Percentiles rank a stretch among this genome's conserved stretches.
Evolutionary conservation across 2,113 vertebrate genomes (phyloP).

Genomic region (Menura novaehollandiae): DNA sequence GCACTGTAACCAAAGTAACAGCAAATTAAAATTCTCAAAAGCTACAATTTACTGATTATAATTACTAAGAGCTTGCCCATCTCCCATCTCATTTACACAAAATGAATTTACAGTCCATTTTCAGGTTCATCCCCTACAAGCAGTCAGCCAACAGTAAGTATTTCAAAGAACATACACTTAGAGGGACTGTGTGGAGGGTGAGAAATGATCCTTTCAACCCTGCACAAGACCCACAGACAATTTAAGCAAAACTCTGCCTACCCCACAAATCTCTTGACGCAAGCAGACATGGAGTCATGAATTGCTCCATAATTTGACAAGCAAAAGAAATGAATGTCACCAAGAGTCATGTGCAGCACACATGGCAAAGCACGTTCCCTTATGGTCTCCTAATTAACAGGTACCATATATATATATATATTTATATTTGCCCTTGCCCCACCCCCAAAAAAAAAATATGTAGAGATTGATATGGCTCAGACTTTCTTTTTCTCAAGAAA

Average conservation of each 20-base stretch:
- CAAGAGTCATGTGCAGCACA: background rate
- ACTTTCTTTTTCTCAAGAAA: background rate
- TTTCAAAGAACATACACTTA: background rate
- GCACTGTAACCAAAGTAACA: background rate
- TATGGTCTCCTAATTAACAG: background rate
- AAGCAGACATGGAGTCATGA: background rate
- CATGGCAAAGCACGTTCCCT: background rate
- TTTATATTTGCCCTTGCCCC: background rate
- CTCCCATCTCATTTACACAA: background rate
- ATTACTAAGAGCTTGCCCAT: background rate
- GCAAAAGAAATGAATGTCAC: background rate
- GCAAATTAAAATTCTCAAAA: background rate
- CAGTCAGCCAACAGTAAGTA: background rate
- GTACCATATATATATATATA: background rate
- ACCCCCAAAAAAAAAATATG: background rate
- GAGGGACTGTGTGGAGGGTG: background rate
- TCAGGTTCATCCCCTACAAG: background rate
- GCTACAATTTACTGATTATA: background rate
- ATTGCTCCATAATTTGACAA: background rate
- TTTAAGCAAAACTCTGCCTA: background rate
- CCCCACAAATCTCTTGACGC: background rate
- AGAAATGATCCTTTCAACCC: background rate
- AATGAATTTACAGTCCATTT: background rate
- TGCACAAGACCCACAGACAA: background rate
- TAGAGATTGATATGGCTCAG: background rate